phyloP scores from a whole-genome alignment of 2,113 vertebrate genomes.

The Himantopus leucocephalus region DNA sequence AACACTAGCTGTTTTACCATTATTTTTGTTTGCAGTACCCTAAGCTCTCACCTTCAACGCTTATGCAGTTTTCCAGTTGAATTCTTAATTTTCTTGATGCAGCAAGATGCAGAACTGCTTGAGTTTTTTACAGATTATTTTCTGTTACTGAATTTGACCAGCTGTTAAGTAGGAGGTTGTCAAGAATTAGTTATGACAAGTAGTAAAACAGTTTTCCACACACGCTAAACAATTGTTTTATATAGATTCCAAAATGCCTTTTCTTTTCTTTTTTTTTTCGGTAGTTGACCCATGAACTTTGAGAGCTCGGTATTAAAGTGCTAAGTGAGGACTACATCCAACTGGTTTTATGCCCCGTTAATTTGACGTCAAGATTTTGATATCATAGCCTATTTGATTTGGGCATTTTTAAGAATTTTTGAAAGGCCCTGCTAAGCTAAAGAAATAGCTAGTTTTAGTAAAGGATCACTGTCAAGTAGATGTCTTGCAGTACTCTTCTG shows the following conservation, averaged over 20 bases:
- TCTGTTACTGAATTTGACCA: slow-evolving; percentile 25
- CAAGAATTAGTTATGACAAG: slow-evolving; percentile 51
- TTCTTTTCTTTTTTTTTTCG: background rate
- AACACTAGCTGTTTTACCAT: background rate
- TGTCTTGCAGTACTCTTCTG: background rate
- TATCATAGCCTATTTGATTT: background rate
- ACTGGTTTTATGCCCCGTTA: background rate
- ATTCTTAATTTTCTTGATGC: background rate
- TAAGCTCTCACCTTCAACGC: background rate
- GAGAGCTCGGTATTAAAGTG: background rate
- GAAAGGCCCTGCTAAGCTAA: background rate
- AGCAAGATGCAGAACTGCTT: background rate
- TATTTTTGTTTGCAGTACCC: background rate
- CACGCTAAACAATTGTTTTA: slow-evolving; percentile 11
- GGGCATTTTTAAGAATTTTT: background rate
- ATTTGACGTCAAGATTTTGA: background rate
- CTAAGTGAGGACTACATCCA: background rate
- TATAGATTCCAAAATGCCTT: background rate
- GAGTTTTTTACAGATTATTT: slow-evolving; percentile 14
- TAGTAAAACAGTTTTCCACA: slow-evolving; percentile 40
- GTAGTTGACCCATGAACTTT: background rate
- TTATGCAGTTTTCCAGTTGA: background rate
- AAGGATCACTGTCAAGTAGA: background rate
- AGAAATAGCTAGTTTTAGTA: background rate
- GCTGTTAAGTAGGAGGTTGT: slow-evolving; percentile 59